Conservation (phyloP, 2,888 invertebrate species). For the Philaethria dido region DNA sequence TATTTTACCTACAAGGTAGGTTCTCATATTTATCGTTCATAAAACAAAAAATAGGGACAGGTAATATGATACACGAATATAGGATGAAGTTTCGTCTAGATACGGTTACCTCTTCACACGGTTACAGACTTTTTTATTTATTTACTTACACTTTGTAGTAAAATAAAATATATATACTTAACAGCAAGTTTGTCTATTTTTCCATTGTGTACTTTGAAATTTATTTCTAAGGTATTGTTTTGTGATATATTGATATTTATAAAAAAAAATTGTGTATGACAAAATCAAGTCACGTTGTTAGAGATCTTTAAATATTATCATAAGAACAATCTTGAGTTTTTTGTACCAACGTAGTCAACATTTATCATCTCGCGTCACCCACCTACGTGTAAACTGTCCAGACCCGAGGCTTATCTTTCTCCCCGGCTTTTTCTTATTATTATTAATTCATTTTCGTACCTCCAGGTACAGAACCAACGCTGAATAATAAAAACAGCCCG, state of each 20-base stretch:
- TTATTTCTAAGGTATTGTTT: background rate
- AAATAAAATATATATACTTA: background rate
- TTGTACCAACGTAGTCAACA: constrained; percentile 73
- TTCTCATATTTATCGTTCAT: constrained; percentile 68
- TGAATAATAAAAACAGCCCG: constrained; percentile 55
- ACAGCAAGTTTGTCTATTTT: background rate
- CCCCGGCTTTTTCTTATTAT: constrained; percentile 41
- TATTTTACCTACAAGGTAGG: constrained; percentile 56
- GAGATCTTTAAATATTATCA: constrained; percentile 59
- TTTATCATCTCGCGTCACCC: constrained; percentile 59
- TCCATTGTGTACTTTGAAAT: background rate
- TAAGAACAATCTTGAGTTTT: constrained; percentile 60
- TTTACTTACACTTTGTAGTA: background rate
- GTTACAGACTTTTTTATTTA: constrained; percentile 43
- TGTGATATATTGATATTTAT: background rate
- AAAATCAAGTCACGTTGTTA: constrained; percentile 42
- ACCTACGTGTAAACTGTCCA: constrained; percentile 70
- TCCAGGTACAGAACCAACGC: constrained; percentile 50
- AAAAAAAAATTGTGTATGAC: constrained; percentile 31
- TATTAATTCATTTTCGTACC: constrained; percentile 32
- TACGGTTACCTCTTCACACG: constrained; percentile 64
- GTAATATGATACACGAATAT: constrained; percentile 66
- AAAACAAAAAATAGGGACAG: constrained; percentile 60
- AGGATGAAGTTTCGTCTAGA: constrained; percentile 74
- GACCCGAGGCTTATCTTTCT: constrained; percentile 64